These are phyloP conservation scores for Dendrolimus pini DNA, from an alignment of 2,888 invertebrate genomes.

Conservation along the genomic window DNA sequence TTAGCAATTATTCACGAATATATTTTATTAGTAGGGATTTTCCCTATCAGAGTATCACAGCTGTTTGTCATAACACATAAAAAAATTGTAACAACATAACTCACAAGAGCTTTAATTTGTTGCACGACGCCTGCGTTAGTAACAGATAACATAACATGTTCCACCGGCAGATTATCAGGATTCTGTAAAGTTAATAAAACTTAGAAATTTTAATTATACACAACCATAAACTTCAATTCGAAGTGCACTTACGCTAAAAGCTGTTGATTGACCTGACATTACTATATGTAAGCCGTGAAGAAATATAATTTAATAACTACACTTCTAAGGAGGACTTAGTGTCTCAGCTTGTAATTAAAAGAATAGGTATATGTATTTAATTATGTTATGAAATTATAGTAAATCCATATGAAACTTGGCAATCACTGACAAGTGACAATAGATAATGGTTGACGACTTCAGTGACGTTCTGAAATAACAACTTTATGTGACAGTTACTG, in stretches of 20 bases:
- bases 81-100: constrained; percentile 13
- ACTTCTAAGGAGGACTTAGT: not conserved
- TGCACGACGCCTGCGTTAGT: constrained; percentile 70
- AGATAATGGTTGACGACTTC: not conserved
- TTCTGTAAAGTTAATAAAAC: constrained; percentile 58
- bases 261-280: not conserved
- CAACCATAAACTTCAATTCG: not conserved
- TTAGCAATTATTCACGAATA: too few relatives aligned
- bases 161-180: constrained; percentile 75
- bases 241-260: not conserved
- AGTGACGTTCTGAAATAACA: not conserved
- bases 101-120: constrained; percentile 80
- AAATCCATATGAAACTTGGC: not conserved
- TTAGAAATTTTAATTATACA: not conserved
- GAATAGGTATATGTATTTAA: too few relatives aligned
- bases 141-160: constrained; percentile 56
- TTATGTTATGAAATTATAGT: not conserved
- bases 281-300: not conserved
- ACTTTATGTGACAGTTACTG: not conserved
- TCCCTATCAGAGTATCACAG: constrained; percentile 11
- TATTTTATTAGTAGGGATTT: constrained; percentile 7
- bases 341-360: not conserved
- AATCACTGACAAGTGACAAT: not conserved
- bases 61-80: constrained; percentile 10
- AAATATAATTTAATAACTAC: not conserved